phyloP scores from a whole-genome alignment of 1,140 invertebrate genomes.

The Anastatus disparis region DNA sequence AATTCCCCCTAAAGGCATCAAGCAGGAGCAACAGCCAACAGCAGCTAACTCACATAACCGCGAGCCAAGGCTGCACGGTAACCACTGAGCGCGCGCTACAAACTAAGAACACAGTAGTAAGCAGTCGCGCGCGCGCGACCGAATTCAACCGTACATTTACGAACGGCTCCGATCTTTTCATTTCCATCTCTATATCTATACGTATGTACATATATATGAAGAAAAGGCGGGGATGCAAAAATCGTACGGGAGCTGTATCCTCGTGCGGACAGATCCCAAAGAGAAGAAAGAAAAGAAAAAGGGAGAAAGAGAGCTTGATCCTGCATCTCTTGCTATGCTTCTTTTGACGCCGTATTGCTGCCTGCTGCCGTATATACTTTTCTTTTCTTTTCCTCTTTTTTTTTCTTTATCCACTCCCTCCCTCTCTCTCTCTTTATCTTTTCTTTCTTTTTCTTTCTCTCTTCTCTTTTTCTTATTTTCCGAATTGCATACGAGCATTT shows the following conservation, averaged over 20 bases:
- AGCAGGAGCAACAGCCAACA: no score
- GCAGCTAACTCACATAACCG: not conserved
- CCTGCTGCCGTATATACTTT: not conserved
- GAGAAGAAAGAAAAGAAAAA: no score
- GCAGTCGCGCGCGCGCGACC: slow-evolving; percentile 23
- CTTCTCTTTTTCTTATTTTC: not conserved
- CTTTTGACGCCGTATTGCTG: not conserved
- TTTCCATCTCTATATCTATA: no score
- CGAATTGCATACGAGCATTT: no score
- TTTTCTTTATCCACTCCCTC: no score
- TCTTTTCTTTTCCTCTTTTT: not conserved
- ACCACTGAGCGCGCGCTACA: slow-evolving; percentile 18
- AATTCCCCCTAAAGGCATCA: no score
- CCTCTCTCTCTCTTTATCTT: not conserved
- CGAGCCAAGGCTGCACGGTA: slow-evolving; percentile 27
- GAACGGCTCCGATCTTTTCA: slow-evolving; percentile 4
- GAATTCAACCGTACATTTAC: not conserved
- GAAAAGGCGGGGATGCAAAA: slow-evolving; percentile 7
- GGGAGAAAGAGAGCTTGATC: no score
- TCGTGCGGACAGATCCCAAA: no score
- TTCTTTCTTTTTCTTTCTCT: not conserved
- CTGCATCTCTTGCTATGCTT: no score
- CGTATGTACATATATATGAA: no score
- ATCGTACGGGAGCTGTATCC: not conserved
- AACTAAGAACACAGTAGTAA: not conserved